A percentile compares a stretch with the other conserved stretches of the same genome.
Evolutionary conservation across 2,797 vertebrate species (phyloP).

Genomic region (Mus caroli): DNA sequence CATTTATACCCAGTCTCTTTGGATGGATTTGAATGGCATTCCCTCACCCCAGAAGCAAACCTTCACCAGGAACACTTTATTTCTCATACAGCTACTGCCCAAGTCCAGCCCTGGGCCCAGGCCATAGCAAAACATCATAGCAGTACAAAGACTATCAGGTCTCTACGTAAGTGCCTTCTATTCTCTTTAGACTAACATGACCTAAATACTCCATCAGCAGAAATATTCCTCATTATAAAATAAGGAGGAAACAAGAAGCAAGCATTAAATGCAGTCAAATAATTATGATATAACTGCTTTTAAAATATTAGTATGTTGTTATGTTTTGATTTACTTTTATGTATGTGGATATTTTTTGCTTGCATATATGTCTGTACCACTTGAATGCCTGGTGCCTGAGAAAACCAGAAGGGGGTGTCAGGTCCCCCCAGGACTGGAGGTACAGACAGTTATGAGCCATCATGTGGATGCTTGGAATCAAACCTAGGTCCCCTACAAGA

Average conservation of each 20-base stretch:
- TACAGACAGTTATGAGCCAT: neutral
- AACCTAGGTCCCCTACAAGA: neutral
- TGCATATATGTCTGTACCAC: neutral
- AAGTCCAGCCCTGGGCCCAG: conserved; percentile 35
- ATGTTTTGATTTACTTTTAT: neutral
- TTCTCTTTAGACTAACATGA: conserved; percentile 57
- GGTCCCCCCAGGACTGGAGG: neutral
- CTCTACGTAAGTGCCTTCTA: conserved; percentile 58
- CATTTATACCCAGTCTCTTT: conserved; percentile 55
- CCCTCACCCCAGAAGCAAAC: conserved; percentile 62
- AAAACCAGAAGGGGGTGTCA: neutral
- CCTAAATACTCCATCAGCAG: conserved; percentile 67
- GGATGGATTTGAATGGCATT: conserved; percentile 34
- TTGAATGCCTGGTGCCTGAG: neutral
- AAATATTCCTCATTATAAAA: conserved; percentile 38
- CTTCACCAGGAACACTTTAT: conserved; percentile 61
- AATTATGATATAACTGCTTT: conserved; percentile 13
- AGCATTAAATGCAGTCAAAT: conserved; percentile 49
- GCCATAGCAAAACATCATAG: conserved; percentile 51
- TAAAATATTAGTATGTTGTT: conserved; percentile 5
- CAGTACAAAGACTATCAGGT: conserved; percentile 65
- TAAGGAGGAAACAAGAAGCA: conserved; percentile 54
- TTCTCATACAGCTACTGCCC: conserved; percentile 67
- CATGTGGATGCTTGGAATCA: neutral
- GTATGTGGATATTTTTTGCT: neutral